A percentile compares a stretch with the other conserved stretches of the same genome.
These are phyloP conservation scores for Platyrinchus mystaceus DNA, from an alignment of 2,797 vertebrate species.

Conservation along the genomic window DNA sequence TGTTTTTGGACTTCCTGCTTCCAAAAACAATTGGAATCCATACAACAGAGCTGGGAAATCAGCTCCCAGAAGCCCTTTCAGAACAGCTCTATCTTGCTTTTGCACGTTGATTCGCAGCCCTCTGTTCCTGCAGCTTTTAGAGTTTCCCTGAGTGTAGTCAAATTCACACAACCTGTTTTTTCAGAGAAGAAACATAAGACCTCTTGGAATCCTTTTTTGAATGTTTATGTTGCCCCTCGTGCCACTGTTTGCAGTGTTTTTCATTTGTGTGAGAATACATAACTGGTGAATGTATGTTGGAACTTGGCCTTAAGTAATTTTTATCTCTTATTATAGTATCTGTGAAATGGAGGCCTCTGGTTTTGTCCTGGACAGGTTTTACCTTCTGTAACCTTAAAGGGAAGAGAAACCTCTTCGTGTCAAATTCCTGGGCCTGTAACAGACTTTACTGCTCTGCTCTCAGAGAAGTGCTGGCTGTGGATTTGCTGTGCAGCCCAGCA, in stretches of 20 bases:
- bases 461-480: not conserved
- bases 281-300: constrained; percentile 41
- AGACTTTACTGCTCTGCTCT: not conserved
- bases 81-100: not conserved
- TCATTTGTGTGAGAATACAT: not conserved
- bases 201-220: not conserved
- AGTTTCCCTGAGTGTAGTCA: not conserved
- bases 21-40: not conserved
- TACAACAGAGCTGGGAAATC: not conserved
- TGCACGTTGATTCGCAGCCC: not conserved
- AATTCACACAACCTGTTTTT: not conserved
- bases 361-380: not conserved
- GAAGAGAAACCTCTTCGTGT: not conserved
- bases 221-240: not conserved
- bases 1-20: not conserved
- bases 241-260: not conserved
- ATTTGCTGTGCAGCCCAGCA: not conserved
- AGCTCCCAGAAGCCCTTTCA: not conserved
- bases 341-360: not conserved
- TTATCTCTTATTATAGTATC: not conserved
- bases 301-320: constrained; percentile 46
- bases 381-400: constrained; percentile 1
- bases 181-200: not conserved
- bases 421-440: not conserved
- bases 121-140: not conserved